phyloP scores from a whole-genome alignment of 2,797 vertebrate genomes.

The Anniella stebbinsi region DNA sequence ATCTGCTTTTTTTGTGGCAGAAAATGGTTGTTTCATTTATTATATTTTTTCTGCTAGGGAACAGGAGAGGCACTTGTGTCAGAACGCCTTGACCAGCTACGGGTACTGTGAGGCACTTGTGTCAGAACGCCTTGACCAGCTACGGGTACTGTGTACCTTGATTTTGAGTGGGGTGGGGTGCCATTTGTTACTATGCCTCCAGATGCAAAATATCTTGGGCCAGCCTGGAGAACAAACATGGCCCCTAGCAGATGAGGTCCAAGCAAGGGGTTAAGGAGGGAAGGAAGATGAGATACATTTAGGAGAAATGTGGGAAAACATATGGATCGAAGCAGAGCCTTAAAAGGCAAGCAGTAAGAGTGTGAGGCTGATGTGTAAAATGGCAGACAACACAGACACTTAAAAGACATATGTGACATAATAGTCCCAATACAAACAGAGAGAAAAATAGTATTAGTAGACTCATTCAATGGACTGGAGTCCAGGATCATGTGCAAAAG shows the following conservation, averaged over 20 bases:
- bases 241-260: too few relatives aligned
- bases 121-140: background rate
- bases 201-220: background rate
- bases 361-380: background rate
- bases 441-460: background rate
- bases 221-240: background rate
- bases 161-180: too few relatives aligned
- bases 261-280: background rate
- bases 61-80: background rate
- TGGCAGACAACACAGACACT: constrained; percentile 8
- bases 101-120: background rate
- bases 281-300: background rate
- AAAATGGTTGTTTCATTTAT: background rate
- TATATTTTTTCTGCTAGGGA: background rate
- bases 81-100: background rate
- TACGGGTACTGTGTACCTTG: background rate
- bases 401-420: constrained; percentile 2
- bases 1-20: background rate
- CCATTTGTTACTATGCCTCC: background rate
- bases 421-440: background rate
- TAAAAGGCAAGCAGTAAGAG: background rate
- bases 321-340: background rate
- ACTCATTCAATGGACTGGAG: background rate
- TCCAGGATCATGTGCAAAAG: background rate
- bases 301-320: background rate